Evolutionary conservation across 2,113 vertebrate genomes (phyloP).

Genomic region (Pycnonotus jocosus): DNA sequence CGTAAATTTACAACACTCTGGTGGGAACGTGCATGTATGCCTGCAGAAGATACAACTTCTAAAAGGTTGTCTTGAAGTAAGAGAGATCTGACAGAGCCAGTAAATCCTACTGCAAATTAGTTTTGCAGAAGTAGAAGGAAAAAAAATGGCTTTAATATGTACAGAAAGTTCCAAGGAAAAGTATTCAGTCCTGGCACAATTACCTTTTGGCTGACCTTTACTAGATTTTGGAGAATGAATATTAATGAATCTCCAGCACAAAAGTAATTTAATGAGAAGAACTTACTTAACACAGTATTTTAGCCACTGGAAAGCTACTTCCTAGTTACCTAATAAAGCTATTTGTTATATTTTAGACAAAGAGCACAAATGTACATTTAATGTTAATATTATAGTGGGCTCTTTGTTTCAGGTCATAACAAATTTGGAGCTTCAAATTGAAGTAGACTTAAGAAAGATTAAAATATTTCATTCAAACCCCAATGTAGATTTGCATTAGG

Average conservation of each 20-base stretch:
- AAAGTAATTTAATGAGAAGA: neutral
- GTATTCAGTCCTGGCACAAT: neutral
- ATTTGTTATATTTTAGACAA: neutral
- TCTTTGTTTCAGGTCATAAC: neutral
- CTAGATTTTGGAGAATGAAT: neutral
- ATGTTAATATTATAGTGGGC: neutral
- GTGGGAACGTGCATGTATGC: neutral
- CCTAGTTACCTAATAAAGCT: neutral
- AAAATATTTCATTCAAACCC: neutral
- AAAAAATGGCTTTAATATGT: neutral
- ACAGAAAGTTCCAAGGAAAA: neutral
- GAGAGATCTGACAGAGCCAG: neutral
- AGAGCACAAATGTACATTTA: neutral
- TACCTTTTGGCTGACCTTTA: constrained; percentile 5
- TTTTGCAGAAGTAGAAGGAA: neutral
- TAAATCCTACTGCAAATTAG: neutral
- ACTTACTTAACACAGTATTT: neutral
- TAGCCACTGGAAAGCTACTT: neutral
- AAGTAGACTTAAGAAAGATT: neutral
- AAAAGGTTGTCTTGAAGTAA: neutral
- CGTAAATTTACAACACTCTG: neutral
- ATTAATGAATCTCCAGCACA: neutral
- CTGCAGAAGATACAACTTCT: neutral
- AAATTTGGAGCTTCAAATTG: neutral
- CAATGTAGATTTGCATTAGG: neutral